phyloP scores from a whole-genome alignment of 2,797 vertebrate genomes.

The Myiotriccus ornatus region DNA sequence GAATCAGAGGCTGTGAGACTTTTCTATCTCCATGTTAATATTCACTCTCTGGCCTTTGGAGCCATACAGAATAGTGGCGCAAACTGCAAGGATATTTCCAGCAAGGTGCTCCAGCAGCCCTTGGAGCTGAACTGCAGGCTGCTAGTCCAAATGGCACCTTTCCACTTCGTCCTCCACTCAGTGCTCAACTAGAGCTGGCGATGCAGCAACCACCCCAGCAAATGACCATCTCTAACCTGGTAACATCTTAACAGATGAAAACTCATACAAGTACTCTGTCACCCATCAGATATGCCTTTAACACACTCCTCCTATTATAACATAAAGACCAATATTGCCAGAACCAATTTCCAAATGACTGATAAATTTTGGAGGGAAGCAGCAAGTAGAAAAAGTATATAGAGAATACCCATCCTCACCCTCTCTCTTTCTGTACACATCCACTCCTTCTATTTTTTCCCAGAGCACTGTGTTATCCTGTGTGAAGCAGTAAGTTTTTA shows the following conservation, averaged over 20 bases:
- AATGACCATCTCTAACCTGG: background rate
- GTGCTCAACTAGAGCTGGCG: background rate
- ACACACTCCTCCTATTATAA: background rate
- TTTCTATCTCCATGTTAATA: background rate
- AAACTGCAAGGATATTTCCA: background rate
- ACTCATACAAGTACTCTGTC: background rate
- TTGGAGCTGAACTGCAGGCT: background rate
- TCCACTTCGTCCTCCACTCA: background rate
- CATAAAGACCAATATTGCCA: background rate
- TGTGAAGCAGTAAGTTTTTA: background rate
- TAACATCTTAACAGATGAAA: background rate
- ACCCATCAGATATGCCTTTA: background rate
- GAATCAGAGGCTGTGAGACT: background rate
- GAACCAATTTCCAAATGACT: background rate
- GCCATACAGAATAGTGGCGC: background rate
- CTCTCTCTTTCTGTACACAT: background rate
- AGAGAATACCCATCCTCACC: background rate
- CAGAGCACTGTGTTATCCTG: background rate
- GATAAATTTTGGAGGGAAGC: background rate
- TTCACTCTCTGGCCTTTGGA: background rate
- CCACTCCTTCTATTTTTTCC: background rate
- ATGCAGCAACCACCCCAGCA: background rate
- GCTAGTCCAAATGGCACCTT: background rate
- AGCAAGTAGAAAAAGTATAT: background rate
- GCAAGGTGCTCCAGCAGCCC: background rate